Percentiles rank a stretch among this genome's conserved stretches.
phyloP scores from a whole-genome alignment of 2,797 vertebrate genomes.

The Tinamus major region DNA sequence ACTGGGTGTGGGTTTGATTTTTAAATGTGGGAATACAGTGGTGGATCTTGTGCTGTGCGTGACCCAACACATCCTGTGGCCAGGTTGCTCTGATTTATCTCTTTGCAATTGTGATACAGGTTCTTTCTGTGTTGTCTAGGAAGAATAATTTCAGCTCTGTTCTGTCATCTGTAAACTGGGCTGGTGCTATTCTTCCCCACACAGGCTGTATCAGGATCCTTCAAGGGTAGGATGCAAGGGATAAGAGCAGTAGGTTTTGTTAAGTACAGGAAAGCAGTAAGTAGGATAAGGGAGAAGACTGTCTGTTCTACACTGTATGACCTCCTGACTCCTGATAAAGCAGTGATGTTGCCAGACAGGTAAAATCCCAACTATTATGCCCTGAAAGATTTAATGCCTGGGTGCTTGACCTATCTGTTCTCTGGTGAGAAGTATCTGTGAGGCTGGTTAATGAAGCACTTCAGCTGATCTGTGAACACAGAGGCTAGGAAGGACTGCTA shows the following conservation, averaged over 20 bases:
- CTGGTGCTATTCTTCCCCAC: background rate
- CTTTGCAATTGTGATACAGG: background rate
- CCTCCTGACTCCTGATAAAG: background rate
- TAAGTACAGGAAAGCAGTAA: constrained; percentile 32
- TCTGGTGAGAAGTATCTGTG: background rate
- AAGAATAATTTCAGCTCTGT: background rate
- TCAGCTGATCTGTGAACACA: background rate
- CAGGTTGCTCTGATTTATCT: background rate
- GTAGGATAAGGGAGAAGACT: background rate
- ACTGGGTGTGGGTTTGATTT: background rate
- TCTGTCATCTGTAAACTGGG: background rate
- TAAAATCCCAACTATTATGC: background rate
- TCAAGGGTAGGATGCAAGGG: background rate
- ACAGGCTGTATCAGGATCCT: background rate
- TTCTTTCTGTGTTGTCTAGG: background rate
- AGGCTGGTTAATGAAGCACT: background rate
- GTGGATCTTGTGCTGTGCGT: background rate
- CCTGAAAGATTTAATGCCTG: background rate
- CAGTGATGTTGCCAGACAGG: background rate
- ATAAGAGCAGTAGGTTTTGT: constrained; percentile 6
- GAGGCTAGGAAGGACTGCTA: background rate
- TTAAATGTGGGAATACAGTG: background rate
- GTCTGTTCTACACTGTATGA: background rate
- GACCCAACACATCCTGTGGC: background rate
- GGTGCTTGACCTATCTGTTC: background rate